phyloP scores from a whole-genome alignment of 2,888 invertebrate genomes.

The Drosophila ochracea region DNA sequence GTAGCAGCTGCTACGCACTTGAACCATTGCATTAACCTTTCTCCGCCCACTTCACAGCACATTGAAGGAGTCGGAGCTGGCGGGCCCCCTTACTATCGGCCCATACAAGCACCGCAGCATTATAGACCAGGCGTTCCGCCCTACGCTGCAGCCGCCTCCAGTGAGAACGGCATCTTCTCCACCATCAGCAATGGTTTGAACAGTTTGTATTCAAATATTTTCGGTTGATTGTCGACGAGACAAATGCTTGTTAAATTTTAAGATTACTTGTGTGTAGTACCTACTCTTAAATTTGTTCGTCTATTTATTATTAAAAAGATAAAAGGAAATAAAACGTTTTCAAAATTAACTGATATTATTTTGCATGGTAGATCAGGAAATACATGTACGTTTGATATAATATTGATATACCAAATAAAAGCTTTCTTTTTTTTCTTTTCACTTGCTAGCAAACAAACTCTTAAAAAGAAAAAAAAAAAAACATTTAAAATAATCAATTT shows the following conservation, averaged over 20 bases:
- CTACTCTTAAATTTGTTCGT: constrained; percentile 46
- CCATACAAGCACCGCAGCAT: constrained; percentile 86
- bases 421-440: neutral
- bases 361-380: neutral
- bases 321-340: constrained; percentile 42
- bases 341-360: constrained; percentile 11
- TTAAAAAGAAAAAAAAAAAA: neutral
- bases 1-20: neutral
- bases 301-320: constrained; percentile 50
- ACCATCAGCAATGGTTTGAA: constrained; percentile 92
- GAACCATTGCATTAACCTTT: constrained; percentile 4
- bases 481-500: constrained; percentile 5
- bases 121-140: constrained; percentile 85
- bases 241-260: constrained; percentile 21
- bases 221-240: constrained; percentile 86
- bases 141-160: constrained; percentile 72
- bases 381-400: neutral
- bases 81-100: constrained; percentile 87
- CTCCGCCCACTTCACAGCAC: constrained; percentile 86
- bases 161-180: constrained; percentile 87
- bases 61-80: constrained; percentile 87
- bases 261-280: constrained; percentile 51
- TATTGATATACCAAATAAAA: neutral
- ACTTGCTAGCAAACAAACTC: neutral
- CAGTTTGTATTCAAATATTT: constrained; percentile 91